Evolutionary conservation across 2,797 vertebrate genomes (phyloP).

Genomic region (Phataginus tricuspis): DNA sequence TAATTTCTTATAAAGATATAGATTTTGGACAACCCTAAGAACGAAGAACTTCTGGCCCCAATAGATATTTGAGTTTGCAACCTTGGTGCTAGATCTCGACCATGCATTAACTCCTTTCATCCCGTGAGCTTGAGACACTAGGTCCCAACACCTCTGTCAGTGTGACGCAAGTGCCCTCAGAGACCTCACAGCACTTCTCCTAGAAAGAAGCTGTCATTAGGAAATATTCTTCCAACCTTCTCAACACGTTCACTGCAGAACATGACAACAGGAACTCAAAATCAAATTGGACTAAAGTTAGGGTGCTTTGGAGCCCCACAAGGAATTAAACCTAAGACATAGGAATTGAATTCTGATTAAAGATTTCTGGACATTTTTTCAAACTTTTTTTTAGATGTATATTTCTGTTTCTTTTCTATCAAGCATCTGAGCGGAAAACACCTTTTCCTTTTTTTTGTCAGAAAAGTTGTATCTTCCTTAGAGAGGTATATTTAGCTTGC

Average conservation of each 20-base stretch:
- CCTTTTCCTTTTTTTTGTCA: neutral
- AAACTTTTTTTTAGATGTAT: neutral
- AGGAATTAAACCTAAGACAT: neutral
- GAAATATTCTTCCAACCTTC: neutral
- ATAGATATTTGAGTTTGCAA: neutral
- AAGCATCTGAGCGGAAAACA: neutral
- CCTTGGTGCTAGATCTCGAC: neutral
- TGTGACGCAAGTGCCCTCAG: neutral
- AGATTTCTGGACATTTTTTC: neutral
- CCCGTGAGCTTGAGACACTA: neutral
- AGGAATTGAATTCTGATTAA: neutral
- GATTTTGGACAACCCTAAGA: neutral
- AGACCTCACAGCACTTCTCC: neutral
- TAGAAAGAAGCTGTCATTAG: neutral
- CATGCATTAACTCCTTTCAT: neutral
- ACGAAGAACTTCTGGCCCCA: neutral
- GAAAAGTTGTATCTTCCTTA: neutral
- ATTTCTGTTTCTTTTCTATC: neutral
- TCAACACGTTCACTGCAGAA: neutral
- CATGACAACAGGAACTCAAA: neutral
- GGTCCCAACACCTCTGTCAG: neutral
- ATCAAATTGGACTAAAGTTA: neutral
- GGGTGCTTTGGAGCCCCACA: neutral
- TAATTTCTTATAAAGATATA: neutral
- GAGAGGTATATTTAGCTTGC: neutral